Evolutionary conservation across 2,113 vertebrate species (phyloP).

Genomic region (Hippocampus guttulatus): DNA sequence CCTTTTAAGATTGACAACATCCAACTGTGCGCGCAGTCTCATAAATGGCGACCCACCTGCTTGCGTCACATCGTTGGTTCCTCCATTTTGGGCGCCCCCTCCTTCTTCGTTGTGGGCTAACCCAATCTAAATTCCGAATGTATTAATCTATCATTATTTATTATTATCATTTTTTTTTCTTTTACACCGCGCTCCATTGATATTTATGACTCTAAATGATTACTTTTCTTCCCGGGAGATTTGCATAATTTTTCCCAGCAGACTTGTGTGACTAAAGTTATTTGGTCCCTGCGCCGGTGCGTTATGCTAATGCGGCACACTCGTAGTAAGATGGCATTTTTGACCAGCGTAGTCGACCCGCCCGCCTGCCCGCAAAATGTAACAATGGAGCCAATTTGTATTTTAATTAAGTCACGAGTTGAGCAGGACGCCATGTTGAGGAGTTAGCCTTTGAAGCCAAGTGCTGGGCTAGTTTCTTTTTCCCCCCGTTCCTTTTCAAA

Average conservation of each 20-base stretch:
- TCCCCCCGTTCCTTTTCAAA: too few relatives aligned
- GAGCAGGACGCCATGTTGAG: too few relatives aligned
- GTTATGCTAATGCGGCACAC: not conserved
- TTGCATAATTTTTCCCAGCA: slow-evolving; percentile 7
- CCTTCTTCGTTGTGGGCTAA: slow-evolving; percentile 42
- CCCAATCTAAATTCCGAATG: slow-evolving; percentile 20
- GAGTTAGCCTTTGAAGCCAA: not conserved
- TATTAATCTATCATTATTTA: too few relatives aligned
- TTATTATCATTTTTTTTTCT: too few relatives aligned
- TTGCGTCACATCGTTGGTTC: not conserved
- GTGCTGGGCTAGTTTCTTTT: not conserved
- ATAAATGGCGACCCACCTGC: not conserved
- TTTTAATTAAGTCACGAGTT: not conserved
- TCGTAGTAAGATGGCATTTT: not conserved
- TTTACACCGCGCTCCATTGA: slow-evolving; percentile 18
- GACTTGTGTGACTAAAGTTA: slow-evolving; percentile 2
- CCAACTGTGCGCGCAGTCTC: too few relatives aligned
- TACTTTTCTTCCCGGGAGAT: slow-evolving; percentile 5
- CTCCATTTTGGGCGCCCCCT: slow-evolving; percentile 39
- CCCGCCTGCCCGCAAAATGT: not conserved
- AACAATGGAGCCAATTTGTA: not conserved
- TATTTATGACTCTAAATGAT: slow-evolving; percentile 14
- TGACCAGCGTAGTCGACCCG: not conserved
- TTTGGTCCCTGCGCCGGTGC: not conserved
- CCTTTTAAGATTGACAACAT: too few relatives aligned